Evolutionary conservation across 2,113 vertebrate genomes (phyloP), one percentile per base, ranked within the genome.

Genomic region (Anoura caudifer): DNA sequence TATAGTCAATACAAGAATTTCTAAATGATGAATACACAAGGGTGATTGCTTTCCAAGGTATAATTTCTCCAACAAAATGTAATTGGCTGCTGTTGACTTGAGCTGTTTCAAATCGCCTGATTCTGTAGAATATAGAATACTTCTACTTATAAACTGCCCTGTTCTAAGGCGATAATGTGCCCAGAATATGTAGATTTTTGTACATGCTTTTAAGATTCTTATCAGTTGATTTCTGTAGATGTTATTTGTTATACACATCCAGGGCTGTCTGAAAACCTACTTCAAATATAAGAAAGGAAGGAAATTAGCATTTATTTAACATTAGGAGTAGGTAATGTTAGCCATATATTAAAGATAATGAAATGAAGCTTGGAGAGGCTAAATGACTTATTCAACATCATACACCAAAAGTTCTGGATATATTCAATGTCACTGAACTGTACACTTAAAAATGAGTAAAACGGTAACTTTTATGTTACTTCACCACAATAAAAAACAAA

Each of bases 1-100:
- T 96, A 92, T n/a, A 85, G 43, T 72, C 67, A 76, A 31, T 93
- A 76, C 6, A 95, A 91, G 54, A 87, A 87, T 76, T 95, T 92
- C 87, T 91, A 20, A 93, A 50, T 77, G 87, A 59, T 75, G 83
- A 31, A 28, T 45, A 80, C 67, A 91, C 80, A 97, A 56, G 20
- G 56, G 7, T 89, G 75, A 38, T 33, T 91, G 26, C 28, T 89
- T 89, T 94, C 50, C 41, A 31, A 95, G 63, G 76, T 89, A 41
- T 59, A 91, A 91, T 93, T 96, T 97, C 69, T 19, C 70, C 63
- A 75, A 56, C 54, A 72, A 93, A 70, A 65, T 87, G 36, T 79
- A 87, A 95, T 76, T 79, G 26, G 28, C 14, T 92, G 26, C 59
- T 82, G 11, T 82, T 61, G 61, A 59, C 72, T 84, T 91, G 92